Evolutionary conservation across 1,140 invertebrate genomes (phyloP).

Genomic region (Caenorhabditis briggsae): DNA sequence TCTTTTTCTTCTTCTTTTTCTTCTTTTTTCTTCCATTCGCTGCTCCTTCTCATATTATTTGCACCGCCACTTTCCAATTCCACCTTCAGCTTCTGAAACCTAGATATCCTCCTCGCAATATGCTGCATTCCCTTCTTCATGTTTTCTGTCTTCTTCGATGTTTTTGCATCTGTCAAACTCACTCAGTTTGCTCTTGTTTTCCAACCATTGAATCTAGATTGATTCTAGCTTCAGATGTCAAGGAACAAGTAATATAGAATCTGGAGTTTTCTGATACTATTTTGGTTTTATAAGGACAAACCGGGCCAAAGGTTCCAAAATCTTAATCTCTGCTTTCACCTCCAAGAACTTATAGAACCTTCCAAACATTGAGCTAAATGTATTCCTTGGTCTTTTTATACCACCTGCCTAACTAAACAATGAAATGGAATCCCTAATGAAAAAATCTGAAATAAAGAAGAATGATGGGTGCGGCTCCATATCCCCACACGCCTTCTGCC

Average conservation of each 20-base stretch:
- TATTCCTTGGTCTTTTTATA: not conserved
- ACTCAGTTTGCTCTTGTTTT: constrained; percentile 50
- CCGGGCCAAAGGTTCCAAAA: too few species aligned
- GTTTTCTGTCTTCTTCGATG: constrained; percentile 26
- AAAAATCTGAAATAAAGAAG: not conserved
- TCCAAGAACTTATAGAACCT: too few species aligned
- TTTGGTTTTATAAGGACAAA: too few species aligned
- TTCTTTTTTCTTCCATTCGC: constrained; percentile 26
- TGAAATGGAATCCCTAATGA: constrained; percentile 47
- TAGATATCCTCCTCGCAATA: constrained; percentile 1
- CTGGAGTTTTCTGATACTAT: not conserved
- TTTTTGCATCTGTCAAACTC: constrained; percentile 51
- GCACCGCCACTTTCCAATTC: constrained; percentile 50
- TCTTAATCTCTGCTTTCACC: too few species aligned
- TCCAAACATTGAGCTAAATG: not conserved
- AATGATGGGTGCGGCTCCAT: not conserved
- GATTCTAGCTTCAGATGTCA: not conserved
- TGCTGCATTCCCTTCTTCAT: not conserved
- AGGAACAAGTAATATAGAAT: too few species aligned
- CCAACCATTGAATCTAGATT: not conserved
- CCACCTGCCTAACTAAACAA: not conserved
- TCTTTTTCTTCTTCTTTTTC: not conserved
- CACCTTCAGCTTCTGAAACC: constrained; percentile 29
- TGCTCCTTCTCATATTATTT: constrained; percentile 42
- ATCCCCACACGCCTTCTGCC: constrained; percentile 3